phyloP scores from a whole-genome alignment of 2,797 vertebrate species.

The Eutrigla gurnardus region DNA sequence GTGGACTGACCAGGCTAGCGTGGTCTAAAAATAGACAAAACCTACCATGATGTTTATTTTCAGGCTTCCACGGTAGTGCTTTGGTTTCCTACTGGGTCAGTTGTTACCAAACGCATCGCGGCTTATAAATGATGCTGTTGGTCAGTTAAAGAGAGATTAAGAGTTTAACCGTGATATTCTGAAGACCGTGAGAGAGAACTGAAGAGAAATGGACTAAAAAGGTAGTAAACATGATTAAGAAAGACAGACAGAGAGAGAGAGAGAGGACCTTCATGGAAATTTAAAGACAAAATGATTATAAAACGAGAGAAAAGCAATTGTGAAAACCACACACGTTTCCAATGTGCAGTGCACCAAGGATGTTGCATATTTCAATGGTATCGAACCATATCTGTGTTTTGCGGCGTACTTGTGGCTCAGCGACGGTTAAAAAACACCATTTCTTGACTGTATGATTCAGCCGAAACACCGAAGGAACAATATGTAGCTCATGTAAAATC shows the following conservation, averaged over 20 bases:
- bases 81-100: not conserved
- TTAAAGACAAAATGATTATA: conserved; percentile 14
- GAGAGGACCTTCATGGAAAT: not conserved
- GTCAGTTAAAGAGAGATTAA: conserved; percentile 15
- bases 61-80: not conserved
- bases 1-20: not conserved
- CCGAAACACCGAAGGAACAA: not conserved
- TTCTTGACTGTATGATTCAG: conserved; percentile 2
- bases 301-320: conserved; percentile 12
- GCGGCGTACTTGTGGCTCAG: not conserved
- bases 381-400: not conserved
- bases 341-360: conserved; percentile 25
- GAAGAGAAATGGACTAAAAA: conserved; percentile 9
- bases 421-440: not conserved
- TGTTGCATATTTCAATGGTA: conserved; percentile 39
- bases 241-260: not conserved
- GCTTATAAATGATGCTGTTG: not conserved
- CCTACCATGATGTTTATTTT: not conserved
- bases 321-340: conserved; percentile 8
- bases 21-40: not conserved
- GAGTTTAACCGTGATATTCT: conserved; percentile 10
- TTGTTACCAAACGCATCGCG: not conserved
- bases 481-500: not conserved
- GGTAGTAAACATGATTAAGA: conserved; percentile 3
- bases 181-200: not conserved